Conservation (phyloP, 2,888 invertebrate species). For the Sycophila texana region DNA sequence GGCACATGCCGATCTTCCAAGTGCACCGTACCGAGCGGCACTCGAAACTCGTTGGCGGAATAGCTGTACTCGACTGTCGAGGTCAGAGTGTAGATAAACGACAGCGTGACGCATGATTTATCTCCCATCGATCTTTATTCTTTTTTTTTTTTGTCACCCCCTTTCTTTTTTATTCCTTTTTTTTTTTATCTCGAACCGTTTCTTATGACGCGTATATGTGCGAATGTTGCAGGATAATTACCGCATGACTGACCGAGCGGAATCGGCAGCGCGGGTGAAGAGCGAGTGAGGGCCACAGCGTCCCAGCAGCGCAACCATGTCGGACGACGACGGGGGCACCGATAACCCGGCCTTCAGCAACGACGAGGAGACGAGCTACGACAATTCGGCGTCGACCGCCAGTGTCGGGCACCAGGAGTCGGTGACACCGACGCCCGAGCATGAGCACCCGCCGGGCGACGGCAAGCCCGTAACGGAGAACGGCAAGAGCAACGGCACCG, state of each 20-base stretch:
- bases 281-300: neutral
- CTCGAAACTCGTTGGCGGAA: conserved; percentile 16
- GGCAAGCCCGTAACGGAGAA: conserved; percentile 59
- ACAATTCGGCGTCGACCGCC: conserved; percentile 44
- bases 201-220: too few species aligned
- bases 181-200: neutral
- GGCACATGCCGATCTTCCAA: neutral
- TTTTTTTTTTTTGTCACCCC: neutral
- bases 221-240: conserved; percentile 61
- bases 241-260: conserved; percentile 67
- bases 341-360: conserved; percentile 73
- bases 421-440: conserved; percentile 19
- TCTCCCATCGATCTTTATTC: neutral
- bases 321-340: conserved; percentile 64
- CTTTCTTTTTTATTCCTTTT: too few species aligned
- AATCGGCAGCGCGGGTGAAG: conserved; percentile 54
- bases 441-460: conserved; percentile 35
- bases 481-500: conserved; percentile 68
- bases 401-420: conserved; percentile 33
- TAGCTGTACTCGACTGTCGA: conserved; percentile 23
- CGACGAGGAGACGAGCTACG: conserved; percentile 65
- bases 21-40: too few species aligned
- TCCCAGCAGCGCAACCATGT: conserved; percentile 34
- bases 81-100: neutral
- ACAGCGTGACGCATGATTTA: neutral